A percentile compares a stretch with the other conserved stretches of the same genome.
phyloP scores from a whole-genome alignment of 2,113 vertebrate species.

The Parotia lawesii region DNA sequence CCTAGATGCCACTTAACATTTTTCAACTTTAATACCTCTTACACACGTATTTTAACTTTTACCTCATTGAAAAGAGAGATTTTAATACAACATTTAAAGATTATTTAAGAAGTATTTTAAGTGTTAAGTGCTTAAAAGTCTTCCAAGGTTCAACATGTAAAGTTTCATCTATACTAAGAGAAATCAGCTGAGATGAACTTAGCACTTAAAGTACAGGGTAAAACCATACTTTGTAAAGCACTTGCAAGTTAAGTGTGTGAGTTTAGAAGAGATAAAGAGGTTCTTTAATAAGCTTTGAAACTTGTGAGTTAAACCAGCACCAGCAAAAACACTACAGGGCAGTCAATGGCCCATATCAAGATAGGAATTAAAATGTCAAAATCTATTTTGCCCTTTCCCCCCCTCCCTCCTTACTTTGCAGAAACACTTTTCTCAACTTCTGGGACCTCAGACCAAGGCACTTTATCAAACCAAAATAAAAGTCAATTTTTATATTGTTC shows the following conservation, averaged over 20 bases:
- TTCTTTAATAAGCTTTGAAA: neutral
- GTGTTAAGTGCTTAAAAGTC: neutral
- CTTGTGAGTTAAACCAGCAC: neutral
- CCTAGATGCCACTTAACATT: neutral
- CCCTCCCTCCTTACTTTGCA: neutral
- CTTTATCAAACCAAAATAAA: neutral
- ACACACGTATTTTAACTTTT: neutral
- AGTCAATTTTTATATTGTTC: neutral
- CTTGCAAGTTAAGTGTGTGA: neutral
- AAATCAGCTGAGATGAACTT: neutral
- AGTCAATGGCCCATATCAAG: neutral
- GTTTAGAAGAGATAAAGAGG: neutral
- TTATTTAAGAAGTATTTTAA: neutral
- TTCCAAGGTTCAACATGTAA: neutral
- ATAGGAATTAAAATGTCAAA: neutral
- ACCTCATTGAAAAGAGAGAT: neutral
- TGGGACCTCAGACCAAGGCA: neutral
- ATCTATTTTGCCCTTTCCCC: neutral
- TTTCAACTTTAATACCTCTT: neutral
- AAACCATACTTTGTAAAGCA: neutral
- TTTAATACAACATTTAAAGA: neutral
- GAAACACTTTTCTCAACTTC: neutral
- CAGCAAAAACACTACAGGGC: neutral
- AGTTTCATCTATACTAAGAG: neutral
- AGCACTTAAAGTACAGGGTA: neutral